Evolutionary conservation across 2,113 vertebrate genomes (phyloP), one percentile per base, ranked within the genome.

Genomic region (Recurvirostra avosetta): DNA sequence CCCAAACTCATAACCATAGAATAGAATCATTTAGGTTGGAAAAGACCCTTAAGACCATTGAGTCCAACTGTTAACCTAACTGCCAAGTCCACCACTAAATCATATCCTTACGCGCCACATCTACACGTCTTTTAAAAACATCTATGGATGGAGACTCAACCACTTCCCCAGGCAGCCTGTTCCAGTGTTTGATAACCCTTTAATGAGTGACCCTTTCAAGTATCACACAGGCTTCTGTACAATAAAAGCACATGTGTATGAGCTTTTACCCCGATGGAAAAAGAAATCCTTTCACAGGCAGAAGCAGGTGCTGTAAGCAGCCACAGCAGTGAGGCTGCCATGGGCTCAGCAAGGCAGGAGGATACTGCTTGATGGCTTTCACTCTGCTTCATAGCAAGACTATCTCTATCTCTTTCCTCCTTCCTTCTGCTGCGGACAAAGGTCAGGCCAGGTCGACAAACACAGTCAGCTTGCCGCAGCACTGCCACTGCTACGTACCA

Each of bases 261-360:
- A 79, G 53, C 41, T 56, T 66, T 30, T 30, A 45, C 7, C 14
- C 45, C 34, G 32, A 36, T 17, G 27, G 34, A 66, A 62, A 55
- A 79, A 76, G 5, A 66, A 92, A 84, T 25, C 50, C 59, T 74
- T 27, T 56, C 27, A 73, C 38, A 66, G 50, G 61, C 84, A 84
- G 76, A 41, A 95, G 87, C 90, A 96, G 90, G 95, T 89, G 87
- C 86, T 73, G 34, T 38, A 43, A n/a, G 21, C 26, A 34, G 38
- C 34, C 45, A 17, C 43, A 73, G 45, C 47, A 68, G 53, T 0
- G 1, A 83, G 43, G 40, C 83, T 80, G 59, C 84, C 55, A 6
- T 0, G 2, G 19, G 32, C 6, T 47, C 77, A 55, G 70, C 0
- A 2, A 71, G 41, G 52, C 73, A 85, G 52, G 21, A 80, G 50